Percentiles rank a stretch among this genome's conserved stretches.
phyloP scores from a whole-genome alignment of 2,888 invertebrate genomes.

The Drosophila tanythrix region DNA sequence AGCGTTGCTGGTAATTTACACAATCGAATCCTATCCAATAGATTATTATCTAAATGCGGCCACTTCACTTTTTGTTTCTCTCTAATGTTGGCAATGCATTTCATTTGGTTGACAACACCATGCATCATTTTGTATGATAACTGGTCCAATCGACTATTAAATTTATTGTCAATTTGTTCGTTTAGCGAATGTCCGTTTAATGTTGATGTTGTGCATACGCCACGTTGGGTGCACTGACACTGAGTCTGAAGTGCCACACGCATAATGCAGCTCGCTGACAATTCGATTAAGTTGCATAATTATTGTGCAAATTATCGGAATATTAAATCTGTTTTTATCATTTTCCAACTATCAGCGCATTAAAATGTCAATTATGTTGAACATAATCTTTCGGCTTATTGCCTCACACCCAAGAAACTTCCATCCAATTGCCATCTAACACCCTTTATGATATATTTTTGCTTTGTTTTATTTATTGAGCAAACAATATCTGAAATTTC shows the following conservation, averaged over 20 bases:
- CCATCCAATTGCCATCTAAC: constrained; percentile 6
- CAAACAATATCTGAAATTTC: constrained; percentile 38
- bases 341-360: constrained; percentile 73
- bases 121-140: not conserved
- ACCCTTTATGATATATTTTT: constrained; percentile 58
- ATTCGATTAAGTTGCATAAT: constrained; percentile 80
- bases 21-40: constrained; percentile 10
- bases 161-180: constrained; percentile 30
- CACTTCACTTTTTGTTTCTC: not conserved
- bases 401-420: not conserved
- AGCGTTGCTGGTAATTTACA: not conserved
- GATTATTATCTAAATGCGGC: constrained; percentile 7
- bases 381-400: constrained; percentile 39
- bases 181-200: constrained; percentile 7
- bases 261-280: constrained; percentile 59
- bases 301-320: constrained; percentile 78
- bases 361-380: constrained; percentile 78
- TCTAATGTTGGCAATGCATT: constrained; percentile 6
- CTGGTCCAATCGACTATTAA: constrained; percentile 23
- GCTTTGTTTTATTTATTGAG: constrained; percentile 34
- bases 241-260: constrained; percentile 13
- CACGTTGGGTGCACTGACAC: constrained; percentile 13
- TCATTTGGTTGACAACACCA: constrained; percentile 10
- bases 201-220: constrained; percentile 49
- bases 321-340: constrained; percentile 79